Base-by-base conservation (phyloP, 2,888 invertebrate genomes). In the Pterostichus madidus region DNA sequence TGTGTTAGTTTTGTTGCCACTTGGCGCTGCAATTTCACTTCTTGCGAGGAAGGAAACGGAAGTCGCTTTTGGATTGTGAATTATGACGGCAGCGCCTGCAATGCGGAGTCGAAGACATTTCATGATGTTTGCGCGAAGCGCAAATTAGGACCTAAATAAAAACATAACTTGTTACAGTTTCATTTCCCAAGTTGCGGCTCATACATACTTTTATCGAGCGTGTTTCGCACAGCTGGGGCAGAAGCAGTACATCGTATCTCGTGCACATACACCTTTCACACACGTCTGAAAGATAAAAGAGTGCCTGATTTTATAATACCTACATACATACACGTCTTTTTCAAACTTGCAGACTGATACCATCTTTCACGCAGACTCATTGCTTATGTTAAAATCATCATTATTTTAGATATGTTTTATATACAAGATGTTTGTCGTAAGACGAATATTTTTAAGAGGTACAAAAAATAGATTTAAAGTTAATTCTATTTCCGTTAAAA, bases 111-210 rank as follows among this genome's bases (percentile, higher is more conserved):
- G 61, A 79, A 61, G 49, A 79, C 61, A 79, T 79, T 79, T 79
- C 79, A 64, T 61, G 75, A 64, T 79, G 64, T 79, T 79, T 79
- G n/a, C n/a, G n/a, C n/a, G n/a, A n/a, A n/a, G 49, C 49, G 17
- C 79, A 79, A 75, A 75, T 75, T 75, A 75, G 79, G 44, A 61
- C 17, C 61, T 79, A 79, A 79, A 79, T 61, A 79, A 79, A 61
- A 79, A 79, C 49, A 76, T 52, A 76, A 76, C 75, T 76, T 76
- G 31, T 76, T 76, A 76, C 52, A 6, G 64, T 32, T 64, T 64
- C 64, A 64, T 64, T 64, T 64, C 31, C 32, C 64, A 31, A 64
- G 64, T 31, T 7, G 7, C 8, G 64, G 31, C 32, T 64, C 64
- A 64, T 64, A 53, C 53, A 64, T 64, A 32, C 64, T 64, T 64